Evolutionary conservation across 2,113 vertebrate genomes (phyloP), one percentile per base, ranked within the genome.

Genomic region (Tyto alba): DNA sequence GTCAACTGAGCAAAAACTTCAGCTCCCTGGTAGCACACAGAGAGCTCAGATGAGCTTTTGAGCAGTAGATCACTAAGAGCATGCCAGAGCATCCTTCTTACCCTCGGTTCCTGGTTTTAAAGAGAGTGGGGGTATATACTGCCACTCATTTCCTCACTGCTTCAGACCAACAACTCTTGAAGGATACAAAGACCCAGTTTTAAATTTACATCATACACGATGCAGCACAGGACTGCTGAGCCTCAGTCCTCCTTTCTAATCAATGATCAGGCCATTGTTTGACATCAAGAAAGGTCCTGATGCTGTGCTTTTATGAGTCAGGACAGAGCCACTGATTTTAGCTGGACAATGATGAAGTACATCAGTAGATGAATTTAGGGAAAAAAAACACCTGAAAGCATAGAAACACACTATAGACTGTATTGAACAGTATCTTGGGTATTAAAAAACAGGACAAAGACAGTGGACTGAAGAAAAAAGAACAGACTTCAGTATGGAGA

Each of bases 101-200:
- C 38, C 40, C 16, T 23, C 43, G 48, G 82, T 8, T 90, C 29
- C 71, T n/a, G 50, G 22, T 26, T 71, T 84, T 67, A 88, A 36
- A 91, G 34, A 0, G 0, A 79, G 55, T 2, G 7, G 13, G 7
- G 22, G 9, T 26, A 82, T 82, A 16, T 7, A 60, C 4, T 19
- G 16, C 40, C 36, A 19, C 26, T 82, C 3, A 2, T 36, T 64
- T 87, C 27, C 59, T 76, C 29, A 14, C 25, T 71, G 47, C 52
- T 84, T 95, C 72, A 50, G 22, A 88, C 18, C 17, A 72, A 55
- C 40, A 76, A 36, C 40, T 92, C 56, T 56, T 56, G 10, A 75
- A 71, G 34, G 63, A 73, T 11, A 88, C 6, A 23, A 20, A 85
- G 23, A 73, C 12, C 4, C 19, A 50, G 30, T 47, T 90, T 72